Evolutionary conservation across 2,888 invertebrate species (phyloP), one percentile per base, ranked within the genome.

Genomic region (Cyaniris semiargus): DNA sequence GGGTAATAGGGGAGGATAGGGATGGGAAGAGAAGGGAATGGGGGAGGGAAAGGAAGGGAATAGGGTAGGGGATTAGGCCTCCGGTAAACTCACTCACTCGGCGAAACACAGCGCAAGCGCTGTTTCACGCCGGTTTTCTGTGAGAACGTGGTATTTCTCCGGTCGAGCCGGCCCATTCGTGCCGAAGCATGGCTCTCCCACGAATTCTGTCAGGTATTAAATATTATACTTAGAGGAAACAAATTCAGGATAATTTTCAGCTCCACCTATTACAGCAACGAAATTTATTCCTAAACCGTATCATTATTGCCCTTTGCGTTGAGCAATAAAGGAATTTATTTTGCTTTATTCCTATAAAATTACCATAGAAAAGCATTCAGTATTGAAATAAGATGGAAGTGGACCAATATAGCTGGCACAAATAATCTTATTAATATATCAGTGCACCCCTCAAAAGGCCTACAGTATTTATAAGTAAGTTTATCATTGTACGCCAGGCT

Each of bases 401-500:
- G 71, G 71, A 71, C 34, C 71, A 15, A 74, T 48, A 74, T 48
- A 27, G 44, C 53, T 27, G 74, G 23, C 53, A 48, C 74, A 53
- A 48, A 23, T 74, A 53, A 27, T 53, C 74, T 27, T 23, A 74
- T 74, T 74, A 74, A 74, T 74, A 72, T 23, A 72, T 72, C 74
- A 15, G 18, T 53, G 53, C 74, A 44, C 44, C 44, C 15, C 53
- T 48, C 48, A 53, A 53, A 66, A 27, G 18, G 74, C 27, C 48
- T 5, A 72, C 44, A 21, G 53, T 48, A 31, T n/a, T n/a, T n/a
- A n/a, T 74, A 74, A 53, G 72, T 74, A 44, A 31, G 53, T 53
- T 74, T 74, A 74, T 74, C 74, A 74, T 74, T 74, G 48, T 53
- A 53, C 74, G 53, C n/a, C 74, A 53, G 53, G 23, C 74, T 10